Evolutionary conservation across 2,113 vertebrate species (phyloP).

Genomic region (Eublepharis macularius): DNA sequence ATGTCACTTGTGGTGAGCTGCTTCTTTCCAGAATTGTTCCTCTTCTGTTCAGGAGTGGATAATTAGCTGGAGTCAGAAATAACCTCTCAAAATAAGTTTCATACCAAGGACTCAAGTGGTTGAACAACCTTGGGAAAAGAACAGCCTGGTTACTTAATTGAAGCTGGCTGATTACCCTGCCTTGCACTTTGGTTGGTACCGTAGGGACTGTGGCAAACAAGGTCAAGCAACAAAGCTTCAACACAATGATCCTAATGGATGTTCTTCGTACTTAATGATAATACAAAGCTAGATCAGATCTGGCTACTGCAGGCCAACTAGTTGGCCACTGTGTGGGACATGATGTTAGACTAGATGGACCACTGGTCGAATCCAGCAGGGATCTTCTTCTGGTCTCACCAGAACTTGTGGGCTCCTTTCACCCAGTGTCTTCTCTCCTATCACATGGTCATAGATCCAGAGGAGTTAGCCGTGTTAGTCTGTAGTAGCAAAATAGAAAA

Average conservation of each 20-base stretch:
- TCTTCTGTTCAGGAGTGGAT: constrained; percentile 68
- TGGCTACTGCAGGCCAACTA: too few relatives aligned
- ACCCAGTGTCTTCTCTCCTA: too few relatives aligned
- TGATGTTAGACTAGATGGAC: too few relatives aligned
- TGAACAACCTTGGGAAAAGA: constrained; percentile 71
- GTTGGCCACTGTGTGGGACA: too few relatives aligned
- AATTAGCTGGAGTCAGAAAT: constrained; percentile 73
- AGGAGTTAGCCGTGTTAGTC: too few relatives aligned
- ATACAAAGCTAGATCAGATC: neutral
- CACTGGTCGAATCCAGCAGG: too few relatives aligned
- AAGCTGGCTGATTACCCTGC: constrained; percentile 68
- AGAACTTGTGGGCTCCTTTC: too few relatives aligned
- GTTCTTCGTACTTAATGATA: constrained; percentile 37
- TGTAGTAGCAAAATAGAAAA: too few relatives aligned
- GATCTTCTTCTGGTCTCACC: too few relatives aligned
- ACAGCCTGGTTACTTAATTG: constrained; percentile 73
- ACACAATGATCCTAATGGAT: constrained; percentile 46
- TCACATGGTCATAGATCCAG: too few relatives aligned
- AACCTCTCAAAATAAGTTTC: constrained; percentile 66
- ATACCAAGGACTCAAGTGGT: constrained; percentile 65
- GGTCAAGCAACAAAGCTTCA: constrained; percentile 69
- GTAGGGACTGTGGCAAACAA: constrained; percentile 72
- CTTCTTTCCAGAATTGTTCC: constrained; percentile 75
- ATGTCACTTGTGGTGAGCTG: constrained; percentile 59
- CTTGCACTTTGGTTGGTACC: constrained; percentile 63